Conservation (phyloP, 2,797 vertebrate species). For the Siniperca obscura region DNA sequence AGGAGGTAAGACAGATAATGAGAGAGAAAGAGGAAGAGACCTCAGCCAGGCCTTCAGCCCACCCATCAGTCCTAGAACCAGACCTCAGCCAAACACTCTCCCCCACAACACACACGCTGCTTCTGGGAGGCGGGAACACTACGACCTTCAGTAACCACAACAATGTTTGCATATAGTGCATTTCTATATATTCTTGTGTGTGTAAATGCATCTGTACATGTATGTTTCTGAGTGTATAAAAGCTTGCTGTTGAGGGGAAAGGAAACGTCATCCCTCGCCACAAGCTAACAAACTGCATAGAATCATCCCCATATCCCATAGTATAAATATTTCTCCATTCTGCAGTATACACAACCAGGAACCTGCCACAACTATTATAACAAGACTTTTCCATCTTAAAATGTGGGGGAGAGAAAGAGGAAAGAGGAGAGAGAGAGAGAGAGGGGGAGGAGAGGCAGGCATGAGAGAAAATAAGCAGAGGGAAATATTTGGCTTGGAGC, state of each 20-base stretch:
- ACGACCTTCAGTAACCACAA: constrained; percentile 69
- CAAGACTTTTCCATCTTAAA: constrained; percentile 71
- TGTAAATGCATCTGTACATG: constrained; percentile 17
- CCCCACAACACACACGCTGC: constrained; percentile 43
- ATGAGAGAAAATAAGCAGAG: constrained; percentile 71
- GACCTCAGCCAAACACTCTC: constrained; percentile 53
- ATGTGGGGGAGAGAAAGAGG: constrained; percentile 32
- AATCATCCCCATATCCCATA: constrained; percentile 49
- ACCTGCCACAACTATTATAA: constrained; percentile 72
- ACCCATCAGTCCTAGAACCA: constrained; percentile 57
- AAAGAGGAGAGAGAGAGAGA: neutral
- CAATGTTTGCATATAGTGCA: constrained; percentile 33
- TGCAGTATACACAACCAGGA: constrained; percentile 56
- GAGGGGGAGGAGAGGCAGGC: constrained; percentile 38
- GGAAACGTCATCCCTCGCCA: constrained; percentile 66
- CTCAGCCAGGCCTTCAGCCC: constrained; percentile 58
- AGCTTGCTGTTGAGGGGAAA: constrained; percentile 31
- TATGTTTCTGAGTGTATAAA: constrained; percentile 16
- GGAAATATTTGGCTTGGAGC: constrained; percentile 84
- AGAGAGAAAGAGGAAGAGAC: constrained; percentile 57
- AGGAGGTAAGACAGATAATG: constrained; percentile 60
- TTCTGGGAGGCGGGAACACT: constrained; percentile 61
- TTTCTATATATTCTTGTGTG: constrained; percentile 22
- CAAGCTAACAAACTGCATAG: constrained; percentile 56
- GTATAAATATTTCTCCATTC: constrained; percentile 76